These are phyloP conservation scores for Stomatorhinus walkeri DNA, from an alignment of 2,797 vertebrate species.

Conservation along the genomic window DNA sequence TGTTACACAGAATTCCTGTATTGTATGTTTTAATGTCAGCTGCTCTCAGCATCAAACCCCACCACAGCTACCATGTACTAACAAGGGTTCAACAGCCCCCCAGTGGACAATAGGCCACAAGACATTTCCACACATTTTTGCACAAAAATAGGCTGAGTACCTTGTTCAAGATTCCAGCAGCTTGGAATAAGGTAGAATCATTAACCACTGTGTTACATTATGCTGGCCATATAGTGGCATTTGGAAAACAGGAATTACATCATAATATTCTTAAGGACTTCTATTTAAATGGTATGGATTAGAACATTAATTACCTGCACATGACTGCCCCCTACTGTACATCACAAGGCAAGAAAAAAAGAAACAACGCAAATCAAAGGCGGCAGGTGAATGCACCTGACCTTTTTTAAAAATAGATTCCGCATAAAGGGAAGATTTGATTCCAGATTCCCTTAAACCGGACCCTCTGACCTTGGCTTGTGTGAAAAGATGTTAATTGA, in stretches of 20 bases:
- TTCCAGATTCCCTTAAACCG: not conserved
- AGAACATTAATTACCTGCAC: not conserved
- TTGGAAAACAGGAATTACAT: not conserved
- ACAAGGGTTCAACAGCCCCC: not conserved
- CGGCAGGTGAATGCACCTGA: not conserved
- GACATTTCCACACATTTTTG: not conserved
- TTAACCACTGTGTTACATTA: not conserved
- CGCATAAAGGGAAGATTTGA: not conserved
- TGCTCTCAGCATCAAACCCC: not conserved
- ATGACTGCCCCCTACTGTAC: conserved; percentile 13
- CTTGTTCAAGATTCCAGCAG: not conserved
- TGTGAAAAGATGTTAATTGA: not conserved
- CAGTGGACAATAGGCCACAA: not conserved
- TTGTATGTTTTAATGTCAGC: not conserved
- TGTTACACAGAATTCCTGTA: not conserved
- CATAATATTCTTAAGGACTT: not conserved
- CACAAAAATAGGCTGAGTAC: not conserved
- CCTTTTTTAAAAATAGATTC: not conserved
- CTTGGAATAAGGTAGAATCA: not conserved
- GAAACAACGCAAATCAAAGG: not conserved
- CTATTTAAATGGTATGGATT: not conserved
- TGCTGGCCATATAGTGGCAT: not conserved
- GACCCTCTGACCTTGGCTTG: conserved; percentile 11
- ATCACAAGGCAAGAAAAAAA: not conserved
- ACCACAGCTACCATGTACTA: not conserved